These are phyloP conservation scores for Aptenodytes forsteri DNA, from an alignment of 2,113 vertebrate species.

Conservation along the genomic window DNA sequence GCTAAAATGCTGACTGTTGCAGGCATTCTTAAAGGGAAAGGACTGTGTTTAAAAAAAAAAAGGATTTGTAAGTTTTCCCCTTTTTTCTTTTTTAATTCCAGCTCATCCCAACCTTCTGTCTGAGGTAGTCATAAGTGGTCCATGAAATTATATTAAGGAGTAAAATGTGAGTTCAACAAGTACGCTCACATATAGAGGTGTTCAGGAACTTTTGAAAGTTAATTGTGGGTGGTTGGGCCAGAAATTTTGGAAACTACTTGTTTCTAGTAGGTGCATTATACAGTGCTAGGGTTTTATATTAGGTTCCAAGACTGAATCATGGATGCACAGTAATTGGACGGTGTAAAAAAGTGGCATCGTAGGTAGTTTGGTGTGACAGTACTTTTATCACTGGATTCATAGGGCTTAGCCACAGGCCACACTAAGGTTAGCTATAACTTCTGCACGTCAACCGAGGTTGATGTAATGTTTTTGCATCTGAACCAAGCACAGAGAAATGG, in stretches of 20 bases:
- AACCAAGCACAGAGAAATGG: not conserved
- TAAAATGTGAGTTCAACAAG: not conserved
- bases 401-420: not conserved
- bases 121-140: not conserved
- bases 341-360: not conserved
- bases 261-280: not conserved
- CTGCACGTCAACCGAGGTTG: not conserved
- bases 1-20: not conserved
- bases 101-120: not conserved
- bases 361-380: not conserved
- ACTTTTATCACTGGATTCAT: not conserved
- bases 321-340: not conserved
- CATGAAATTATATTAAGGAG: not conserved
- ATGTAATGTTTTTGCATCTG: not conserved
- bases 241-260: not conserved
- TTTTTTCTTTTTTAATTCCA: not conserved
- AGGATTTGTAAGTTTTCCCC: too few relatives aligned
- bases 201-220: not conserved
- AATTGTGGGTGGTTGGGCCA: not conserved
- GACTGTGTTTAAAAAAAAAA: not conserved
- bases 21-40: not conserved
- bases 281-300: not conserved
- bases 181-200: rapidly evolving
- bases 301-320: not conserved
- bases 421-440: not conserved